These are phyloP conservation scores for Formica aserva DNA, from an alignment of 2,888 invertebrate genomes.

Conservation along the genomic window DNA sequence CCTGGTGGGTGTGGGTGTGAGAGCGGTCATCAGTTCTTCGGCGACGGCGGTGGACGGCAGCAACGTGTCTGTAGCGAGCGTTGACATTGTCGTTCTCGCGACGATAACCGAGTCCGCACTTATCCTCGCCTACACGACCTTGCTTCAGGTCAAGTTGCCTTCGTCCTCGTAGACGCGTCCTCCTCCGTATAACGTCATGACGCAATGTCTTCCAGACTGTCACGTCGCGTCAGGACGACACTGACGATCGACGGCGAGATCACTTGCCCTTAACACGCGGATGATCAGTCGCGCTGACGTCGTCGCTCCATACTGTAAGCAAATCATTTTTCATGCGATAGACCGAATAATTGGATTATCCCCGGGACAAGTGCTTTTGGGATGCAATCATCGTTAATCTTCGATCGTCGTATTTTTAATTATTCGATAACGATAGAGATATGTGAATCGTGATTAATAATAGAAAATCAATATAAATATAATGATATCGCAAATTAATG, in stretches of 20 bases:
- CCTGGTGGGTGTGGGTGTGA: slow-evolving; percentile 80
- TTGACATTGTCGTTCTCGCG: slow-evolving; percentile 78
- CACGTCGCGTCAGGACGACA: not conserved
- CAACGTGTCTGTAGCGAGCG: slow-evolving; percentile 75
- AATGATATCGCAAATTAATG: not conserved
- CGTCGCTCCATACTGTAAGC: not conserved
- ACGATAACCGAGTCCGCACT: slow-evolving; percentile 23
- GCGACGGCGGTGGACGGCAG: slow-evolving; percentile 76
- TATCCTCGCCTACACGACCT: slow-evolving; percentile 34
- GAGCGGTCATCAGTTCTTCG: slow-evolving; percentile 79
- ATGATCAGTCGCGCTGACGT: not conserved
- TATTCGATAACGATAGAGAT: slow-evolving; percentile 6
- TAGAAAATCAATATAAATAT: not conserved
- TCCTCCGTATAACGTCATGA: slow-evolving; percentile 62
- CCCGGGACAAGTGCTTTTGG: not conserved
- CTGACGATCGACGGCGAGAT: not conserved
- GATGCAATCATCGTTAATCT: not conserved
- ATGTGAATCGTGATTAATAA: not conserved
- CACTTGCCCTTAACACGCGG: not conserved
- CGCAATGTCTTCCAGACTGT: slow-evolving; percentile 14
- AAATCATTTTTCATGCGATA: not conserved
- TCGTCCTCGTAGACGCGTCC: slow-evolving; percentile 62
- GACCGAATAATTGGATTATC: not conserved
- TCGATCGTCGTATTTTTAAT: slow-evolving; percentile 1
- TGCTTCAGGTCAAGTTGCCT: slow-evolving; percentile 64